Conservation (phyloP, 23 tunicate genomes). For the Ascidia mentula region DNA sequence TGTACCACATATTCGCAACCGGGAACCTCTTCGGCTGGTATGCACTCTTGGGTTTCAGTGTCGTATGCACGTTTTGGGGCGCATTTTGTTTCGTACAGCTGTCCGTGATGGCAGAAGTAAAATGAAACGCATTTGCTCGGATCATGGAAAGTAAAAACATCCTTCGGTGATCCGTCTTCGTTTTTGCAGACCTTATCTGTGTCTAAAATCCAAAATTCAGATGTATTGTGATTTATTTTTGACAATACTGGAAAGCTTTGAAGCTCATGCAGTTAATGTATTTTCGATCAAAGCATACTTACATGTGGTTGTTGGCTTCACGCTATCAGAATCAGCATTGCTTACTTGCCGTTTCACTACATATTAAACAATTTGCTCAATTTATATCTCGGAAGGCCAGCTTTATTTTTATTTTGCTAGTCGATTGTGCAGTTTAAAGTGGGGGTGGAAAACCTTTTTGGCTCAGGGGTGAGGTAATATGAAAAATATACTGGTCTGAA, state of each 20-base stretch:
- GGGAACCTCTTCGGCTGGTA: neutral
- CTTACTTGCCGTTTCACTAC: neutral
- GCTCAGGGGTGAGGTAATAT: too few relatives aligned
- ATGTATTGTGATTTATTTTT: neutral
- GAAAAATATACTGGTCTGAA: too few relatives aligned
- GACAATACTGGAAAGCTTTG: too few relatives aligned
- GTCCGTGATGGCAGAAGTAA: neutral
- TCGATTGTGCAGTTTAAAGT: too few relatives aligned
- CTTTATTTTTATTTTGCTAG: too few relatives aligned
- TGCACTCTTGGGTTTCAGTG: neutral
- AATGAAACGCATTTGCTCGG: neutral
- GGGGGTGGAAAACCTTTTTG: too few relatives aligned
- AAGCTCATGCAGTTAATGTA: too few relatives aligned
- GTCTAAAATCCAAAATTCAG: too few relatives aligned
- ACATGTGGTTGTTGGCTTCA: neutral
- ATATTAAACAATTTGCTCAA: too few relatives aligned
- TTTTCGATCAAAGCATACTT: too few relatives aligned
- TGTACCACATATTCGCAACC: neutral
- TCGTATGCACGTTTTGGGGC: neutral
- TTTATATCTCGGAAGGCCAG: too few relatives aligned
- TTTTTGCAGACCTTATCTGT: neutral
- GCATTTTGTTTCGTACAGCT: neutral
- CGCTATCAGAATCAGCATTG: neutral
- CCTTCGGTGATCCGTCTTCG: neutral
- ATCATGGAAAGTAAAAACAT: neutral